Conservation (phyloP, 2,113 vertebrate genomes). For the Dolichallabes microphthalmus region DNA sequence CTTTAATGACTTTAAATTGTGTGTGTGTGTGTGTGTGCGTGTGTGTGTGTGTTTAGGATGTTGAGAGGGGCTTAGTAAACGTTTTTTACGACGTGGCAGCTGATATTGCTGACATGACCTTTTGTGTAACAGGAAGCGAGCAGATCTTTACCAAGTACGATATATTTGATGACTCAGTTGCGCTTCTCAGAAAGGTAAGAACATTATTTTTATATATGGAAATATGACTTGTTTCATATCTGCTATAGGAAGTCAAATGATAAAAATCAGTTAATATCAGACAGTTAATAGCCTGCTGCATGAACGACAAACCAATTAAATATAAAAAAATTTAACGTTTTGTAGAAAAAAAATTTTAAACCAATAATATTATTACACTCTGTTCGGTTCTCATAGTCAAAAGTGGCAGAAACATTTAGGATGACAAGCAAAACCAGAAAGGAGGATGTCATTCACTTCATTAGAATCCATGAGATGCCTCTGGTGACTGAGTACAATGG, state of each 20-base stretch:
- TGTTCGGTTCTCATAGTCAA: slow-evolving; percentile 33
- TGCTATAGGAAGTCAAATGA: background rate
- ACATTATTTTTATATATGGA: background rate
- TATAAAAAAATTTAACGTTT: too few relatives aligned
- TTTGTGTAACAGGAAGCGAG: slow-evolving; percentile 71
- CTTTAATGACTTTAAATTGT: background rate
- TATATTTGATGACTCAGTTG: slow-evolving; percentile 70
- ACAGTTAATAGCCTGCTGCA: background rate
- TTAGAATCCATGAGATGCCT: slow-evolving; percentile 73
- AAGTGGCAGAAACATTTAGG: slow-evolving; percentile 66
- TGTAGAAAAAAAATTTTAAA: too few relatives aligned
- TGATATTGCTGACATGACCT: slow-evolving; percentile 81
- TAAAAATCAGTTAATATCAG: background rate
- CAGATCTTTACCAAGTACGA: slow-evolving; percentile 67
- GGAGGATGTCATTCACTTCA: slow-evolving; percentile 60
- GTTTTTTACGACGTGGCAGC: slow-evolving; percentile 74
- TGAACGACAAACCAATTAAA: too few relatives aligned
- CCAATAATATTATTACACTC: background rate
- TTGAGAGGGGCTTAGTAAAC: slow-evolving; percentile 66
- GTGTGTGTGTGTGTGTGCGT: slow-evolving; percentile 4
- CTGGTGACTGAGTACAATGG: slow-evolving; percentile 77
- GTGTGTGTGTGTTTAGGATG: slow-evolving; percentile 71
- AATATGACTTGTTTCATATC: background rate
- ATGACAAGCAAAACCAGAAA: slow-evolving; percentile 66
- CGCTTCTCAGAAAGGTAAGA: slow-evolving; percentile 83